phyloP scores from a whole-genome alignment of 2,797 vertebrate species.

The Poecile montanus region DNA sequence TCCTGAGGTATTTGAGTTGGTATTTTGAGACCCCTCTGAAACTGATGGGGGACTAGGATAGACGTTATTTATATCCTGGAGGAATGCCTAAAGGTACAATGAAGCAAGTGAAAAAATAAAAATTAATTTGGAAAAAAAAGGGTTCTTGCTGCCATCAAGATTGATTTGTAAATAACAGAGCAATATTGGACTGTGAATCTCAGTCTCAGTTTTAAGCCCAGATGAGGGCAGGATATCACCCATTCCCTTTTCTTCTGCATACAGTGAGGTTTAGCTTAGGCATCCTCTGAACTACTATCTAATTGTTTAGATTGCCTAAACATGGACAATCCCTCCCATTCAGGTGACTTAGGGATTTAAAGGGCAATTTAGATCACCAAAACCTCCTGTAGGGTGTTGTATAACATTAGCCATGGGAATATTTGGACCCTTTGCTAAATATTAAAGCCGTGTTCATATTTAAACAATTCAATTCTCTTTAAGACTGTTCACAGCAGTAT shows the following conservation, averaged over 20 bases:
- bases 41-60: not conserved
- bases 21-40: not conserved
- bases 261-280: not conserved
- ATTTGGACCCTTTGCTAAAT: not conserved
- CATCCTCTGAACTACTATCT: fast-evolving
- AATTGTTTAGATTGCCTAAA: not conserved
- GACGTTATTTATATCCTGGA: not conserved
- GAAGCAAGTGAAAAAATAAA: not conserved
- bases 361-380: not conserved
- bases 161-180: not conserved
- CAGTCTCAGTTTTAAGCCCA: not conserved
- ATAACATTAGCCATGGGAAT: not conserved
- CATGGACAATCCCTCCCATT: not conserved
- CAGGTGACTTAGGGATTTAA: not conserved
- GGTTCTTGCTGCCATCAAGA: not conserved
- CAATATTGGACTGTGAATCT: not conserved
- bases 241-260: not conserved
- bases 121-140: not conserved
- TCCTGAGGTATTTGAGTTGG: not conserved
- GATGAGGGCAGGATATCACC: not conserved
- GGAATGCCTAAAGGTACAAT: not conserved
- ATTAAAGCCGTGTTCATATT: not conserved
- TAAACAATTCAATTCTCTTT: not conserved
- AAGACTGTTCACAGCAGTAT: not conserved
- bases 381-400: not conserved